Evolutionary conservation across 2,888 invertebrate genomes (phyloP), one percentile per base, ranked within the genome.

Genomic region (Catocala sponsa): DNA sequence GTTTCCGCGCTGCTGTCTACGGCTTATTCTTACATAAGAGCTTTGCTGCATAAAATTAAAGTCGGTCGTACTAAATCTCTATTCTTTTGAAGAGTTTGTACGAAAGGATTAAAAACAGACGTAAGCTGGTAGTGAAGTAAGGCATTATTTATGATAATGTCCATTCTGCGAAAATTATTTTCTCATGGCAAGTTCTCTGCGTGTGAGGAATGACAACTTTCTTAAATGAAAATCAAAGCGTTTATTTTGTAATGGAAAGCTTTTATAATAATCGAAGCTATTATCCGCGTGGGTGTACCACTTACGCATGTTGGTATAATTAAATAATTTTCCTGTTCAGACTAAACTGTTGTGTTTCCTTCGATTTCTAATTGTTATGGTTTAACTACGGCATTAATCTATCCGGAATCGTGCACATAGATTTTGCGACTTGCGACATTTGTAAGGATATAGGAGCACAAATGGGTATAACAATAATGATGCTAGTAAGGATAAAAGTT

Each of bases 11-110:
- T 76, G 80, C 82, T 76, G 79, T 84, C 83, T 86, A 83, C 85
- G 83, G 85, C 83, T 86, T 85, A 85, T 85, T 85, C 83, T 85
- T 87, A 84, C 81, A 81, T 85, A 83, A 82, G 77, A 86, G 82
- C 85, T 82, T 66, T 78, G 77, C 79, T 81, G 85, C 81, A 81
- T 85, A 83, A 83, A 89, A 88, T 89, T 88, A 89, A 89, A 86
- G 88, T 85, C 73, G 71, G 75, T 75, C 64, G 77, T 81, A 74
- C 85, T 84, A 88, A 89, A 88, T 86, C 85, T 86, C 81, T 82
- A 78, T 86, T 85, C 81, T 80, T 77, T 70, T 74, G 76, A 79
- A 74, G 72, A 79, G 83, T 76, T 82, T 80, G 69, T 79, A 76
- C 67, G 76, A 82, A 83, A 83, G 82, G 83, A 86, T 88, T 87